Percentiles rank a stretch among this genome's conserved stretches.
Evolutionary conservation across 2,888 invertebrate genomes (phyloP).

Genomic region (Julus scanicus): DNA sequence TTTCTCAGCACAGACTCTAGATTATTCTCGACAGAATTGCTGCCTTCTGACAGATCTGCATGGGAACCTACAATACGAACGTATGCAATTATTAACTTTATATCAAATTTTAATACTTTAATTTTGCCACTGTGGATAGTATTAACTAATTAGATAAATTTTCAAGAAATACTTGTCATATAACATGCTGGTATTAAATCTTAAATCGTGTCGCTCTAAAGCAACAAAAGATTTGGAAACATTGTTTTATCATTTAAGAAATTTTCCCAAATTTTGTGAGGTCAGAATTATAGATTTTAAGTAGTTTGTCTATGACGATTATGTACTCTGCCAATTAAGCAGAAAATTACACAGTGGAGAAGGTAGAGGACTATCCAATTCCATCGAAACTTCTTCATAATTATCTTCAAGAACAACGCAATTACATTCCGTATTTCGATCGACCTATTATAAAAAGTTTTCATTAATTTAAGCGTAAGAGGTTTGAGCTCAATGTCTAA

Average conservation of each 20-base stretch:
- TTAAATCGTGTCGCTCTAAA: no score
- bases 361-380: slow-evolving; percentile 55
- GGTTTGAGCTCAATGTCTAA: not conserved
- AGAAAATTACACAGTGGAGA: slow-evolving; percentile 52
- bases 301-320: not conserved
- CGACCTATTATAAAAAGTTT: not conserved
- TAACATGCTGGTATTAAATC: no score
- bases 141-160: no score
- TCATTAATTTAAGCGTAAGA: not conserved
- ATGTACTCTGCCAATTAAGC: not conserved
- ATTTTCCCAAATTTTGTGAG: not conserved
- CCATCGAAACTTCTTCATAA: slow-evolving; percentile 58
- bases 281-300: not conserved
- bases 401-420: slow-evolving; percentile 53
- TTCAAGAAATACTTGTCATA: no score
- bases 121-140: no score
- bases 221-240: no score
- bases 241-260: no score
- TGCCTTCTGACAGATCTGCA: not conserved
- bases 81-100: no score
- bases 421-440: slow-evolving; percentile 14
- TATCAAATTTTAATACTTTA: no score
- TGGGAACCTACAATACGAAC: not conserved
- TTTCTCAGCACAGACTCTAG: no score
- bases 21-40: not conserved